Base-by-base conservation (phyloP, 2,888 invertebrate species). In the Masnerella sp. region DNA sequence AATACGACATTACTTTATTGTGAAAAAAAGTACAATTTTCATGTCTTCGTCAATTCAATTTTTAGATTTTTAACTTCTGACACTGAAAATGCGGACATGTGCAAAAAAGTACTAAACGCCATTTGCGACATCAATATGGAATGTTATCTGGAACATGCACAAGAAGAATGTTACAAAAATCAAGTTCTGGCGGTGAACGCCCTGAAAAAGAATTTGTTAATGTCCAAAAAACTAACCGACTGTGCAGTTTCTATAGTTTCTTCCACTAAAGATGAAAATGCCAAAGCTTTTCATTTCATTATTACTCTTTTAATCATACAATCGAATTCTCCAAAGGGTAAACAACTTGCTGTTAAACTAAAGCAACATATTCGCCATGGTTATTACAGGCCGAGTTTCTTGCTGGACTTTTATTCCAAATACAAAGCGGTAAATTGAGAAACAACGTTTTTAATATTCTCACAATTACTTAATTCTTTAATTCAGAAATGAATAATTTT, bases 271-370 rank as follows among this genome's bases (percentile, higher is more conserved):
- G 90, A 89, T 82, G 85, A 88, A 34, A 90, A 91, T 65, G 90
- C 91, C 72, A 92, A 92, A 87, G 89, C 93, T 0, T 89, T 94
- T 70, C 94, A 95, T 87, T 88, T 94, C 51, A 86, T 94, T 74
- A 84, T 94, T 12, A 82, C 93, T n/a, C 89, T 93, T 77, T 85
- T 93, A 14, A 90, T 92, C 77, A 89, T 91, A n/a, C 89, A 89
- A 0, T 49, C 43, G 2, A 64, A 71, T 15, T 7, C 62, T 5
- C 15, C 64, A 7, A 62, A 80, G 49, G 91, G 90, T 77, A 91
- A 91, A 79, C 89, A 89, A 71, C 89, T 93, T 12, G 92, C 93
- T 83, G 89, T 88, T 74, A 81, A 92, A 34, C 89, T 94, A 70
- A 90, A 90, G 80, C 91, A 91, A 75, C 90, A 91, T 76, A 89